phyloP scores from a whole-genome alignment of 2,797 vertebrate genomes.

The Oceanodroma leucorhoa region DNA sequence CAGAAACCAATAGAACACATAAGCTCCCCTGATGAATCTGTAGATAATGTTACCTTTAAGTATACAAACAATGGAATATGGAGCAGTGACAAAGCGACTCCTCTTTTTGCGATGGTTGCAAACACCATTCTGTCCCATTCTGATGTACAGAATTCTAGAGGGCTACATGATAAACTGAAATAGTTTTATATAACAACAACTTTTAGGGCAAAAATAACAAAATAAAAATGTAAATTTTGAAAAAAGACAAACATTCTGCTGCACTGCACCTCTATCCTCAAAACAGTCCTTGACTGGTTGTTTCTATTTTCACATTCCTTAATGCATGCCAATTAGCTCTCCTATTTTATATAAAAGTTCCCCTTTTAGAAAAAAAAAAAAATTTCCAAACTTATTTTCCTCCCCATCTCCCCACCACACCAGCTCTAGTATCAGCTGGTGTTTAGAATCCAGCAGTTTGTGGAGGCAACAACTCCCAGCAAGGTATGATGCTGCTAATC shows the following conservation, averaged over 20 bases:
- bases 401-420: not conserved
- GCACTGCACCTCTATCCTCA: not conserved
- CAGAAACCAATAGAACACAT: not conserved
- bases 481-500: not conserved
- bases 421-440: not conserved
- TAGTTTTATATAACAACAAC: not conserved
- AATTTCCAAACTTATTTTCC: not conserved
- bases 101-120: not conserved
- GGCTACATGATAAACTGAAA: not conserved
- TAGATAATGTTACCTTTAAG: not conserved
- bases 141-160: not conserved
- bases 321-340: not conserved
- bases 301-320: not conserved
- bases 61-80: not conserved
- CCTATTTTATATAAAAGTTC: not conserved
- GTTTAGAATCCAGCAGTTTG: not conserved
- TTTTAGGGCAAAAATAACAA: not conserved
- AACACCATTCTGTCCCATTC: not conserved
- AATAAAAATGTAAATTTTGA: rapidly evolving
- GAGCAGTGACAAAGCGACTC: not conserved
- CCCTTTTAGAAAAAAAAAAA: not conserved
- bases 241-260: not conserved
- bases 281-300: not conserved
- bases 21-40: not conserved
- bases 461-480: not conserved